Base-by-base conservation (phyloP, 2,888 invertebrate species). In the Trachelus troglodyta region DNA sequence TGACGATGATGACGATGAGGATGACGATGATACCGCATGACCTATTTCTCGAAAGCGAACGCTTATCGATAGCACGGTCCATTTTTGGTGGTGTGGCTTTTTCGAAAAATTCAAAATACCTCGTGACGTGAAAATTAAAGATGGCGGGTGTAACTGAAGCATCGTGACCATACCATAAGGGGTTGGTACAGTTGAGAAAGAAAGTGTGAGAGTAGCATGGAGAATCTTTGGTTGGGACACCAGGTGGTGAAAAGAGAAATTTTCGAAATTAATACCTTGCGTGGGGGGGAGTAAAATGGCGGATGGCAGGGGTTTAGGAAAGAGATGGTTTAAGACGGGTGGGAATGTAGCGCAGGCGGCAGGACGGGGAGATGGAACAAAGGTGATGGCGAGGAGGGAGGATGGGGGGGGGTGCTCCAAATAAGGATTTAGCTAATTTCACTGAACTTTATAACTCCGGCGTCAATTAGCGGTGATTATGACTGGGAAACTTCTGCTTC, bases 381-480 rank as follows among this genome's bases (percentile, higher is more conserved):
- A 23, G 23, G 23, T 56, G 23, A 23, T 6, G 56, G 23, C 0
- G 1, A 1, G 23, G 23, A 11, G 23, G 69, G 34, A 0, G 40
- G 34, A 15, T 23, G 6, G 73, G 37, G 15, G 74, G 34, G 15
- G 56, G 56, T 6, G 56, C 56, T 15, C 56, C 84, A 34, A 87
- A 86, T 87, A 88, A 87, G 87, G 88, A 87, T 88, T 88, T 86
- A 85, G 85, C 86, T 88, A 89, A 89, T 88, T 88, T 89, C 83
- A 85, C 85, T 87, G 85, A 88, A 88, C 88, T 89, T 88, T 89
- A 88, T 88, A 88, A 87, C 84, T 88, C 84, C 81, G 81, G 83
- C 87, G 86, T 89, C 88, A 89, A 89, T 90, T 89, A 90, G 89
- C 84, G 87, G 85, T 87, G 89, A 89, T 90, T 90, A 90, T 88